Evolutionary conservation across 2,888 invertebrate species (phyloP), one percentile per base, ranked within the genome.

Genomic region (Plebejus argus): DNA sequence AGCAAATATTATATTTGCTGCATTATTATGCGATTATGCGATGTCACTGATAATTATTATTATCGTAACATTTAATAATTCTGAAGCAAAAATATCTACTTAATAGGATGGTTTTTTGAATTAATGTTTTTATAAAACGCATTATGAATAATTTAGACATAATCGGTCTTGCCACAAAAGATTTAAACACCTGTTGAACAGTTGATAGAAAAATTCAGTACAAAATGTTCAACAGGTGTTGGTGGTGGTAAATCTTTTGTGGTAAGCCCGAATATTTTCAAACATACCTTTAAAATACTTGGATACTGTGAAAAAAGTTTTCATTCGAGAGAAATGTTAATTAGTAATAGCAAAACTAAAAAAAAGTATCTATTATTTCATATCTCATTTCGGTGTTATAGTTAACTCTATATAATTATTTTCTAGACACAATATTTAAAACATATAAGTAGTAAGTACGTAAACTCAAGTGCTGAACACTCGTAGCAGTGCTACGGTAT

Each of bases 251-350:
- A n/a, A n/a, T n/a, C n/a, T n/a, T n/a, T n/a, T n/a, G n/a, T n/a
- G n/a, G n/a, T n/a, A n/a, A n/a, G n/a, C n/a, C n/a, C n/a, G n/a
- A 39, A 20, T 61, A 61, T 61, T 61, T 61, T 61, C 20, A 61
- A 61, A 61, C 23, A 61, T 61, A 23, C 61, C 23, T 61, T 23
- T 23, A 61, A 61, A 23, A 58, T 58, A 58, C 58, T 7, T 58
- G 3, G 23, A 61, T 61, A 23, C 23, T n/a, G n/a, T 6, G 7
- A 7, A 61, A 61, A 61, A 12, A 8, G 12, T 8, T 61, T 23
- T 23, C 3, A 61, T 58, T 58, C 3, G 0, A 61, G 23, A 23
- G 61, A 61, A 23, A 56, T n/a, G n/a, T 7, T n/a, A 56, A 56
- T n/a, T n/a, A 56, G 56, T 18, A 18, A 53, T 53, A 39, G 39